Evolutionary conservation across 2,113 vertebrate species (phyloP).

Genomic region (Nipponia nippon): DNA sequence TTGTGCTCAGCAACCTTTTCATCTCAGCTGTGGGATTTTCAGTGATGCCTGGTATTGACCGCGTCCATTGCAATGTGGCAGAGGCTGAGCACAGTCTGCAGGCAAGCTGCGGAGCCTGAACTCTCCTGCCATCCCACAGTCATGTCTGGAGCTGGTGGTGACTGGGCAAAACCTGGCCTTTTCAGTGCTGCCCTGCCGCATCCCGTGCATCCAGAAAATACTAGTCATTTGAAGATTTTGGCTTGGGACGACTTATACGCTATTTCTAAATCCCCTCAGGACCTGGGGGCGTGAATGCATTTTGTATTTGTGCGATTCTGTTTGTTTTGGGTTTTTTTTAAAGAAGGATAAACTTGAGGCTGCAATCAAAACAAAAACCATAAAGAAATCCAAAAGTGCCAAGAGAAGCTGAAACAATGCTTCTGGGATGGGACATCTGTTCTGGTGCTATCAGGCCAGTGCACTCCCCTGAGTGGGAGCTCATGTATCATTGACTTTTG

Average conservation of each 20-base stretch:
- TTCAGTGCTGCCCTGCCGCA: not conserved
- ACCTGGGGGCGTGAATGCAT: not conserved
- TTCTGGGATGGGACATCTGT: not conserved
- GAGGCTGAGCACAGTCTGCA: not conserved
- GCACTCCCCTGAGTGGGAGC: not conserved
- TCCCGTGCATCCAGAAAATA: not conserved
- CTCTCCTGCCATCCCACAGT: not conserved
- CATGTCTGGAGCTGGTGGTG: not conserved
- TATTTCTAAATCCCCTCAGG: not conserved
- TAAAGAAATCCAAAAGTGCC: slow-evolving; percentile 41
- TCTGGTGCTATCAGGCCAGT: not conserved
- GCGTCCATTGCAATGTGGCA: not conserved
- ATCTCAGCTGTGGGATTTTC: not conserved
- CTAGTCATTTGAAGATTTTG: not conserved
- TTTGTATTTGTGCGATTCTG: not conserved
- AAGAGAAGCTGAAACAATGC: slow-evolving; percentile 41
- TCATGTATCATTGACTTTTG: not conserved
- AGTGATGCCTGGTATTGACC: not conserved
- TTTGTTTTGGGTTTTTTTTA: not conserved
- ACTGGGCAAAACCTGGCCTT: not conserved
- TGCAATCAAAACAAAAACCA: slow-evolving; percentile 46
- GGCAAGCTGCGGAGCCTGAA: not conserved
- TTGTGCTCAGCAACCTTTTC: not conserved
- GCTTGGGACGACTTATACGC: not conserved
- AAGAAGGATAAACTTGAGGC: not conserved